These are phyloP conservation scores for Pipistrellus pipistrellus DNA, from an alignment of 2,797 vertebrate species.

Conservation along the genomic window DNA sequence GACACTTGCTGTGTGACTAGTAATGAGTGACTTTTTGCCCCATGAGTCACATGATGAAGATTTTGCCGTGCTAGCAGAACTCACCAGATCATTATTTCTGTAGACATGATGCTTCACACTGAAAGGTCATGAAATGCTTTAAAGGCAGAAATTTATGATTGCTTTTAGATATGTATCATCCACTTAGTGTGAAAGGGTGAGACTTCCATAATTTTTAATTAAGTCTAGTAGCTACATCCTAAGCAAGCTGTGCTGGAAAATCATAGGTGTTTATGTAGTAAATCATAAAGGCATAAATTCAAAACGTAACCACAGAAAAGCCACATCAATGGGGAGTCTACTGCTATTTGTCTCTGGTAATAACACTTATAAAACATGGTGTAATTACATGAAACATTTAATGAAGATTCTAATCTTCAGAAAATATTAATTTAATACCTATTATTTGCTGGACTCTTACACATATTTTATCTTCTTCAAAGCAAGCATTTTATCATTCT, in stretches of 20 bases:
- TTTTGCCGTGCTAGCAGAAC: conserved; percentile 76
- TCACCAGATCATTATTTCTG: conserved; percentile 64
- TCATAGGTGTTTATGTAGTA: conserved; percentile 52
- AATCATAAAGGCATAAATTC: conserved; percentile 28
- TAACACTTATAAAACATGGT: conserved; percentile 32
- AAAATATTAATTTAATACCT: neutral
- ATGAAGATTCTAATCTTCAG: neutral
- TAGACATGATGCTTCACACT: conserved; percentile 52
- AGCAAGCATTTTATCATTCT: conserved; percentile 37
- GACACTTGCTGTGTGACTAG: conserved; percentile 74
- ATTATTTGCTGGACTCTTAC: conserved; percentile 8
- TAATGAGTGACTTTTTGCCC: conserved; percentile 79
- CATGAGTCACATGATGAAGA: conserved; percentile 32
- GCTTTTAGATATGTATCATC: conserved; percentile 56
- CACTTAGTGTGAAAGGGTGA: conserved; percentile 58
- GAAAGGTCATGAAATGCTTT: conserved; percentile 70
- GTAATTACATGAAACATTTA: neutral
- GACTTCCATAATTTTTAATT: conserved; percentile 67
- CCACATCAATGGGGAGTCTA: neutral
- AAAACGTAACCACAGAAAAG: neutral
- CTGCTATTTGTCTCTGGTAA: neutral
- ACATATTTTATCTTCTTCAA: conserved; percentile 17
- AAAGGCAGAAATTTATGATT: conserved; percentile 68
- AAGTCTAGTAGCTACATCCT: conserved; percentile 28
- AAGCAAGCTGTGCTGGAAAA: neutral